Evolutionary conservation across 2,888 invertebrate species (phyloP), one percentile per base, ranked within the genome.

Genomic region (Calephelis perditalis): DNA sequence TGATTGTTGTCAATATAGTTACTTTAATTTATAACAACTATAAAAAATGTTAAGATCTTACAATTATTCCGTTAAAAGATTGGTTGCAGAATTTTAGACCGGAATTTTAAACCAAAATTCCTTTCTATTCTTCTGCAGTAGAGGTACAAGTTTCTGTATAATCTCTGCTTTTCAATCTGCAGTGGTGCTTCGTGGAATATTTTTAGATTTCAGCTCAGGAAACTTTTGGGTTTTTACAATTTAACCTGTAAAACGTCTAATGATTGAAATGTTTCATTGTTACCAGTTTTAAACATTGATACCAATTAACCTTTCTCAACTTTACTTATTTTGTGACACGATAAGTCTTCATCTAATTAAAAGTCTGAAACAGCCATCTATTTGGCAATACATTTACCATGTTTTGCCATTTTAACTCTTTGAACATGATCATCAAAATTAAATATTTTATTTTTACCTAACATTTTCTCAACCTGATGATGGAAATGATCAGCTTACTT

Each of bases 311-410:
- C 55, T 7, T 36, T 55, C 55, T 55, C 55, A 55, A 55, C 11
- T 37, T 55, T 36, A 55, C 8, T 45, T 45, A 45, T 45, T 9
- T 45, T 45, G 45, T 45, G 45, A 45, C n/a, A n/a, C 45, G 9
- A 45, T n/a, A 45, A 45, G 11, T 45, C 45, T 45, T 45, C 45
- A 45, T 45, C 10, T 45, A 45, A 45, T 11, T 10, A 45, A 45
- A 45, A 9, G 45, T 45, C 45, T 45, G 45, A 45, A 45, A 45
- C 56, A 37, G 40, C 56, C 56, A 56, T 56, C 40, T n/a, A 56
- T 56, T 56, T 56, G 56, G 37, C 56, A 56, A 56, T 56, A 56
- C 40, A 56, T 56, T 56, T 56, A 4, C 56, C n/a, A 56, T 40
- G 35, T 37, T 56, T 40, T 56, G 56, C 5, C n/a, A 56, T 40